phyloP scores from a whole-genome alignment of 2,113 vertebrate species.

The Pseudois nayaur region DNA sequence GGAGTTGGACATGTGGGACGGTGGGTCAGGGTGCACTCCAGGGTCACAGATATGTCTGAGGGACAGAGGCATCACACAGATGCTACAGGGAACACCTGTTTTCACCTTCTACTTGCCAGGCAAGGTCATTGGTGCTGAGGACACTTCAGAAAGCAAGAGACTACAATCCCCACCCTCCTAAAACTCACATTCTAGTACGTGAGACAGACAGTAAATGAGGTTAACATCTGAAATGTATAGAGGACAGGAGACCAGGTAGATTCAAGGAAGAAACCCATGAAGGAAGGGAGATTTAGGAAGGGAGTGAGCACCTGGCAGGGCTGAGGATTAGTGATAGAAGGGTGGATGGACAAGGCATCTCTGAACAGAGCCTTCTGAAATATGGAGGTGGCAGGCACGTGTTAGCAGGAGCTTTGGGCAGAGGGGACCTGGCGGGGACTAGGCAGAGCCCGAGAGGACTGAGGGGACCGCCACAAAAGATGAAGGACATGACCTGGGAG shows the following conservation, averaged over 20 bases:
- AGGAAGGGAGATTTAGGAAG: neutral
- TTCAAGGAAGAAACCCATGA: neutral
- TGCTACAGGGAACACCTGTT: neutral
- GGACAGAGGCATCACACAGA: neutral
- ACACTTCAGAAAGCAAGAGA: neutral
- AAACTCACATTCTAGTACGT: neutral
- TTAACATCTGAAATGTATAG: neutral
- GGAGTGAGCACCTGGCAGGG: neutral
- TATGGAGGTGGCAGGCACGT: too few species aligned
- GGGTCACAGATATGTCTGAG: too few species aligned
- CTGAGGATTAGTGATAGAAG: neutral
- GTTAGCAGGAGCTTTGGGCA: neutral
- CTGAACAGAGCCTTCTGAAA: neutral
- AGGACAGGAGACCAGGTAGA: neutral
- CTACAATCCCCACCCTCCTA: neutral
- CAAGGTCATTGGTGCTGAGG: too few species aligned
- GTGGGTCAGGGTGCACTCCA: neutral
- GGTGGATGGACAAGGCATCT: neutral
- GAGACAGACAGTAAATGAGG: neutral
- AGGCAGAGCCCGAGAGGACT: neutral
- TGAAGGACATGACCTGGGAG: neutral
- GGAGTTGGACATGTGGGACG: fast-evolving
- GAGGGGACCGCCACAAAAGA: neutral
- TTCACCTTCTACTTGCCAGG: neutral
- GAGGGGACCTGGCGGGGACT: neutral